Evolutionary conservation across 2,113 vertebrate genomes (phyloP), one percentile per base, ranked within the genome.

Genomic region (Fregetta grallaria): DNA sequence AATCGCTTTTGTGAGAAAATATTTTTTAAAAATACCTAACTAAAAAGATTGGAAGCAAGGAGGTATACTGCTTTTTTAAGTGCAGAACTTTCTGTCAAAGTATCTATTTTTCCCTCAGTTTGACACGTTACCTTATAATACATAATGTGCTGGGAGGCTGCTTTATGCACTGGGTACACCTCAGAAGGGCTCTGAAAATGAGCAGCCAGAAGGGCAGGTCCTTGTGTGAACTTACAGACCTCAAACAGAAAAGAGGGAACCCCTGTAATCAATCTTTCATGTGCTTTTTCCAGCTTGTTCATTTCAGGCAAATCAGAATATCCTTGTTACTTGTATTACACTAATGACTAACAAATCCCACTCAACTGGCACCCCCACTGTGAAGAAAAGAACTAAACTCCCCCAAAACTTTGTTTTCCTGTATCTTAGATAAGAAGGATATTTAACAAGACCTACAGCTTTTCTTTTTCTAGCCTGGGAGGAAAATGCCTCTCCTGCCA

Each of bases 41-140:
- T 38, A 90, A 78, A 76, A 58, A 58, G 42, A 56, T 8, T 47
- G n/a, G 49, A 86, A 85, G 45, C 30, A 59, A 56, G 25, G 29
- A 88, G 53, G 18, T 76, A 66, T 7, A 15, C 55, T 74, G 38
- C 45, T 90, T 93, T 86, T 90, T 85, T 62, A 83, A 91, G 65
- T 45, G 50, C 75, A 88, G 63, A 84, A 44, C 61, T 86, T 94
- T 68, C 42, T 92, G 65, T 77, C 75, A 86, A 95, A 86, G 72
- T 82, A 74, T 55, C 78, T 88, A 86, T 94, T 95, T 95, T 94
- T 94, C 72, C 92, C 87, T 62, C 91, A 27, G 52, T 94, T 92
- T 90, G 90, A 92, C 1, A 0, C 52, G 47, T 65, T 84, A 74
- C 32, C 30, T 76, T 73, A 47, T 40, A 40, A 94, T 61, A 94